phyloP scores from a whole-genome alignment of 2,888 invertebrate species.

The Cremastinae sp. region DNA sequence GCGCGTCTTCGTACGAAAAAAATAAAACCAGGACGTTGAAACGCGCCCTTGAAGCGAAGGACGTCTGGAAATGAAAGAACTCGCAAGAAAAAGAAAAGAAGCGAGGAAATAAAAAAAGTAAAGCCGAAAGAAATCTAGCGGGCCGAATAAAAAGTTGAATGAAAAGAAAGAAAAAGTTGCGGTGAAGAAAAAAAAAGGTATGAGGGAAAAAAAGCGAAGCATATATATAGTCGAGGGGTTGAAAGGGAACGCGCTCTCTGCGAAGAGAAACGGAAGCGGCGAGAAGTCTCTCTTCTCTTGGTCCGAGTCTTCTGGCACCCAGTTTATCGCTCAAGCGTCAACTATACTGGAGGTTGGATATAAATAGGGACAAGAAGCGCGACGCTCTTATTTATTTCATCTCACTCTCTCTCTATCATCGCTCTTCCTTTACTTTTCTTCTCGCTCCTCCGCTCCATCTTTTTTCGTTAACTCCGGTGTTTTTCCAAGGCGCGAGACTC shows the following conservation, averaged over 20 bases:
- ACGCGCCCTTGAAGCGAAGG: too few relatives aligned
- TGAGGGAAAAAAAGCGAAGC: conserved; percentile 61
- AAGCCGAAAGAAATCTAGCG: too few relatives aligned
- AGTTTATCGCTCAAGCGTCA: conserved; percentile 25
- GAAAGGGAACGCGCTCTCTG: conserved; percentile 66
- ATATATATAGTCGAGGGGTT: conserved; percentile 33
- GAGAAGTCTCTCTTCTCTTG: conserved; percentile 34
- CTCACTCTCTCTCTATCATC: conserved; percentile 35
- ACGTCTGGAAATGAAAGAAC: too few relatives aligned
- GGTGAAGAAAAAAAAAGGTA: conserved; percentile 55
- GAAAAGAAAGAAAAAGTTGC: neutral
- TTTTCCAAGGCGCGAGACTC: too few relatives aligned
- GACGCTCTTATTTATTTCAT: conserved; percentile 34
- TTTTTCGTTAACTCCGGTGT: too few relatives aligned
- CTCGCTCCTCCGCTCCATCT: neutral
- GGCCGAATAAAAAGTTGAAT: too few relatives aligned
- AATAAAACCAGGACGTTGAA: too few relatives aligned
- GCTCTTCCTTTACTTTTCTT: neutral
- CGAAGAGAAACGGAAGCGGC: conserved; percentile 30
- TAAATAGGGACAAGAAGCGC: conserved; percentile 41
- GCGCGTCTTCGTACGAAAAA: too few relatives aligned
- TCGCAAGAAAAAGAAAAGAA: too few relatives aligned
- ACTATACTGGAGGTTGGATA: conserved; percentile 15
- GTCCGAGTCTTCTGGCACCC: conserved; percentile 25
- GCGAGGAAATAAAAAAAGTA: neutral